These are phyloP conservation scores for Anthopleura xanthogrammica DNA, from an alignment of 92 coral and sea anemone genomes.

Conservation along the genomic window DNA sequence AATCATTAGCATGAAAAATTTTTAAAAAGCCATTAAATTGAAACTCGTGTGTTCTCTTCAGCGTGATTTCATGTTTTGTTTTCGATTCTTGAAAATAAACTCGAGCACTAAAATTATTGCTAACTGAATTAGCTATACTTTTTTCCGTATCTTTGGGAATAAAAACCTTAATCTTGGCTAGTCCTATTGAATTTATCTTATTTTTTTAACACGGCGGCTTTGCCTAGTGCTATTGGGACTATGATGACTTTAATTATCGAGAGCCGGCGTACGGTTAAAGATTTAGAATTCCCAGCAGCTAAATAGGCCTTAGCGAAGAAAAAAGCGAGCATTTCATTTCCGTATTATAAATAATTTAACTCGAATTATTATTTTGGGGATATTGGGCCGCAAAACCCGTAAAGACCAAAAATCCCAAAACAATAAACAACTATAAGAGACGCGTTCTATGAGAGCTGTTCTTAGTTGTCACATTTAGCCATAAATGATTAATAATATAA, in stretches of 20 bases:
- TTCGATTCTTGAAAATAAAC: not conserved
- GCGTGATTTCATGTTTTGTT: not conserved
- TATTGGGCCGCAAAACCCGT: not conserved
- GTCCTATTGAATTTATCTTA: too few species aligned
- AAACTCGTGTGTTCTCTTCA: not conserved
- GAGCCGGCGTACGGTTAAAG: not conserved
- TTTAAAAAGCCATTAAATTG: not conserved
- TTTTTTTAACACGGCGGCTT: not conserved
- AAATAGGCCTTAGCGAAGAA: not conserved
- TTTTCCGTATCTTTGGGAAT: not conserved
- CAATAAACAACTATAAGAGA: not conserved
- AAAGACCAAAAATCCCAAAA: not conserved
- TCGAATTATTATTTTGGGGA: not conserved
- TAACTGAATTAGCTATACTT: not conserved
- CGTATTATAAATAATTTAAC: not conserved
- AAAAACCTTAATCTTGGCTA: not conserved
- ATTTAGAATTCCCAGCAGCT: not conserved
- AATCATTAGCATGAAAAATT: slow-evolving; percentile 1
- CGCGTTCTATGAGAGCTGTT: not conserved
- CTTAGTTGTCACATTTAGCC: not conserved
- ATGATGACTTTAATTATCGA: not conserved
- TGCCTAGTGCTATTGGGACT: not conserved
- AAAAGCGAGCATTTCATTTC: not conserved
- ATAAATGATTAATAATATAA: not conserved
- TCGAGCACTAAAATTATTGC: too few species aligned